Percentiles rank a stretch among this genome's conserved stretches.
Evolutionary conservation across 2,797 vertebrate species (phyloP).

Genomic region (Chelmon rostratus): DNA sequence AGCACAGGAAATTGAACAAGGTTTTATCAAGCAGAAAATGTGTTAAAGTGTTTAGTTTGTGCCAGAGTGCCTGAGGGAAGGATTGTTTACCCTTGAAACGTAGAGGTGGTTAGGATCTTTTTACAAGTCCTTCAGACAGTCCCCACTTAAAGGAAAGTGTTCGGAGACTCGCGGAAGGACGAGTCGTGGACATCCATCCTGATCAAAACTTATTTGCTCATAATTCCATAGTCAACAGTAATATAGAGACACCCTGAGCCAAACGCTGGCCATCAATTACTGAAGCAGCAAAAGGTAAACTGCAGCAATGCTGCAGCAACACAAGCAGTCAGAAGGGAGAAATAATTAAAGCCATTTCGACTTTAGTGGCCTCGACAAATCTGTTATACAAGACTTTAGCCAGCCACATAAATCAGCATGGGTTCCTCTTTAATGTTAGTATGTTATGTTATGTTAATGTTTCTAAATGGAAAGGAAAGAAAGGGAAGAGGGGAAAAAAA

Average conservation of each 20-base stretch:
- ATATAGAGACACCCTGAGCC: constrained; percentile 9
- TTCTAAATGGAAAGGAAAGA: constrained; percentile 63
- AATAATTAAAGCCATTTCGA: constrained; percentile 61
- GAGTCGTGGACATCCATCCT: constrained; percentile 6
- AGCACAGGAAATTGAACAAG: constrained; percentile 74
- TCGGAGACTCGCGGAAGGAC: background rate
- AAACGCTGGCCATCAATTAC: constrained; percentile 39
- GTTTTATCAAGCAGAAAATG: constrained; percentile 78
- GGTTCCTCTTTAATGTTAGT: constrained; percentile 43
- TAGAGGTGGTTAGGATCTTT: constrained; percentile 26
- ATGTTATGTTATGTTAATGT: too few relatives aligned
- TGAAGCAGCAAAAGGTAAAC: constrained; percentile 23
- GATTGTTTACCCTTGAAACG: constrained; percentile 75
- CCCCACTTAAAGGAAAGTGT: constrained; percentile 11
- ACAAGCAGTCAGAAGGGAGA: constrained; percentile 33
- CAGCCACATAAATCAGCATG: constrained; percentile 59
- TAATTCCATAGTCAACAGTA: constrained; percentile 1
- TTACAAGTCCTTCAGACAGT: constrained; percentile 31
- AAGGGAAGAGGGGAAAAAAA: constrained; percentile 20
- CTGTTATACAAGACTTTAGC: constrained; percentile 45
- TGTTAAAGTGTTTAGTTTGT: constrained; percentile 72
- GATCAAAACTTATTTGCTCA: constrained; percentile 34
- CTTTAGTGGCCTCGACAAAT: constrained; percentile 54
- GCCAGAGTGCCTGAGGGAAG: constrained; percentile 45
- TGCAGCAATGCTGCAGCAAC: constrained; percentile 5